These are phyloP conservation scores for Naso thynnoides DNA, from an alignment of 2,797 vertebrate genomes.

Conservation along the genomic window DNA sequence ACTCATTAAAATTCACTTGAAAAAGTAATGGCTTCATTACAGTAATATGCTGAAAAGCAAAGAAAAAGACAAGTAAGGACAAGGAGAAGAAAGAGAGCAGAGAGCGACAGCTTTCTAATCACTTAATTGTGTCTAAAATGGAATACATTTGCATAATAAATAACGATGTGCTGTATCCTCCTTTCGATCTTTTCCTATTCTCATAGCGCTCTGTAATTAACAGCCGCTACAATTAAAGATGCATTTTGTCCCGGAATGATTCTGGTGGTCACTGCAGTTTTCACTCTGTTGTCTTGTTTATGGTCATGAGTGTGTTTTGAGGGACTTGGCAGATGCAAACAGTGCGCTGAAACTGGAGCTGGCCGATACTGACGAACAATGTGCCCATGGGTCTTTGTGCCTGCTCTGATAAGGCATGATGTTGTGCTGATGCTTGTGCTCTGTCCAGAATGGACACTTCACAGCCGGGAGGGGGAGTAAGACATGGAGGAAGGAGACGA, in stretches of 20 bases:
- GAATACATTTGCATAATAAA: conserved; percentile 94
- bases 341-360: conserved; percentile 68
- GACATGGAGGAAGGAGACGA: conserved; percentile 50
- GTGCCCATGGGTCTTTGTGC: conserved; percentile 74
- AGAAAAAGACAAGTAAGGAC: conserved; percentile 82
- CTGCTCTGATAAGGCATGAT: conserved; percentile 74
- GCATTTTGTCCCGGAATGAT: conserved; percentile 84
- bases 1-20: conserved; percentile 95
- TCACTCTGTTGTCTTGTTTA: conserved; percentile 72
- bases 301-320: conserved; percentile 44
- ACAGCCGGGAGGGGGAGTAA: conserved; percentile 72
- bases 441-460: conserved; percentile 71
- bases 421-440: conserved; percentile 65
- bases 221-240: conserved; percentile 87
- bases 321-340: conserved; percentile 60
- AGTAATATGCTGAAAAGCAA: conserved; percentile 90
- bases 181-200: conserved; percentile 79
- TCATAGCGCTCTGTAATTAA: conserved; percentile 87
- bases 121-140: conserved; percentile 92
- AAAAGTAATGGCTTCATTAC: conserved; percentile 96
- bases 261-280: conserved; percentile 75
- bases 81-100: conserved; percentile 82
- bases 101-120: conserved; percentile 91
- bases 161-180: conserved; percentile 80
- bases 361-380: conserved; percentile 78